phyloP scores from a whole-genome alignment of 2,888 invertebrate species.

The Erynnis tages region DNA sequence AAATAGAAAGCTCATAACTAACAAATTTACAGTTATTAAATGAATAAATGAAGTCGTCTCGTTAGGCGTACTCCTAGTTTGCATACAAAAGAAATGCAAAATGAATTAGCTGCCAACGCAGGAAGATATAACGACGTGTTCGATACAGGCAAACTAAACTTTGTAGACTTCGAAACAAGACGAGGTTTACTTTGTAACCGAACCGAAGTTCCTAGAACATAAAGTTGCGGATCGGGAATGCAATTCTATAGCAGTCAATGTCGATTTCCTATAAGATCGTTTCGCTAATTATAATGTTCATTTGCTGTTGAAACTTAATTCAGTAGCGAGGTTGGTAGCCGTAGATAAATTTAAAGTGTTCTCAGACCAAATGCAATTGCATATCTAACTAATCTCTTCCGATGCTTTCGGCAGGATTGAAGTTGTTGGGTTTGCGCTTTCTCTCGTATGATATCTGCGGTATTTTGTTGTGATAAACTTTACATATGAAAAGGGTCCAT shows the following conservation, averaged over 20 bases:
- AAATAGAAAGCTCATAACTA: constrained; percentile 32
- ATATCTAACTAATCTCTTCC: constrained; percentile 17
- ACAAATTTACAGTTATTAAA: constrained; percentile 40
- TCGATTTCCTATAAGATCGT: constrained; percentile 27
- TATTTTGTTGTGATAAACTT: constrained; percentile 17
- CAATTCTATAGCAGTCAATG: constrained; percentile 26
- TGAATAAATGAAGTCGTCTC: constrained; percentile 42
- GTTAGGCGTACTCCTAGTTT: constrained; percentile 43
- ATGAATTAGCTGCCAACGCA: constrained; percentile 40
- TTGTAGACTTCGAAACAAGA: constrained; percentile 22
- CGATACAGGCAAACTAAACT: constrained; percentile 18
- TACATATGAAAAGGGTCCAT: too few species aligned
- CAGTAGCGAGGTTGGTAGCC: constrained; percentile 16
- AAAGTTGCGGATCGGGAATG: constrained; percentile 26
- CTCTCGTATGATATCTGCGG: too few species aligned
- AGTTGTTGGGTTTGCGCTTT: too few species aligned
- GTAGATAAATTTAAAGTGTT: constrained; percentile 18
- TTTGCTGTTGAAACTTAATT: constrained; percentile 23
- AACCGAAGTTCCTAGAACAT: constrained; percentile 14
- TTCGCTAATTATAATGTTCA: constrained; percentile 27
- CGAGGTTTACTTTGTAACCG: constrained; percentile 18
- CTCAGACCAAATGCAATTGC: constrained; percentile 9
- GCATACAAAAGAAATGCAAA: constrained; percentile 52
- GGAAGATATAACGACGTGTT: constrained; percentile 18
- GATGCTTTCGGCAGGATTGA: background rate